Evolutionary conservation across 1,140 invertebrate genomes (phyloP), one percentile per base, ranked within the genome.

Genomic region (Mya arenaria): DNA sequence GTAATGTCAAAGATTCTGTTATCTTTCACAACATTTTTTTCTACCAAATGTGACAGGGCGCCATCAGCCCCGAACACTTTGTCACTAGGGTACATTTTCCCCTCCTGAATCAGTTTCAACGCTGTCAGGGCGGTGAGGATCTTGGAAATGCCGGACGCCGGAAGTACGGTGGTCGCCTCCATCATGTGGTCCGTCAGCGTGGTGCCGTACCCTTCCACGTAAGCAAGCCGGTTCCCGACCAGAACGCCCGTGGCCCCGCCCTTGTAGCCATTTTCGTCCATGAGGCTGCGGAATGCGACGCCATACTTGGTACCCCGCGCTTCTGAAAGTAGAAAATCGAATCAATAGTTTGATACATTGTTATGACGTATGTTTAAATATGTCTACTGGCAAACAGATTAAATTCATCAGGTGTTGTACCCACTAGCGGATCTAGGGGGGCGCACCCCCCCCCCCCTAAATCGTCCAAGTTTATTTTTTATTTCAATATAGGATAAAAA

Each of bases 111-210:
- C 17, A 92, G 84, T 75, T 86, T 84, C 56, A 92, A 41, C 5
- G 89, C 83, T 13, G 91, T 87, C 15, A 91, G 79, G 2, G 87
- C 87, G 15, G 91, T 92, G 17, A 92, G 73, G 32, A 87, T 85
- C 81, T 92, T 90, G 8, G 90, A 90, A 30, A 90, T 68, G 52
- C 86, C 86, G 4, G 89, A 88, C 0, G 87, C 81, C n/a, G 85
- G 89, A 39, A 90, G 60, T n/a, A 81, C 44, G 8, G 81, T 82
- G 28, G 66, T 44, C 1, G 78, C 28, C 25, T 83, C 75, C 17
- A 88, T 82, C 58, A 85, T 77, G 17, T 85, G 79, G n/a, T 84
- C 87, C 0, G 84, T 75, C 25, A 82, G 89, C 90, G n/a, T n/a
- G n/a, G n/a, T n/a, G n/a, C n/a, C n/a, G 63, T 85, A 89, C n/a